Conservation (phyloP, 2,113 vertebrate genomes). For the Sitta europaea region DNA sequence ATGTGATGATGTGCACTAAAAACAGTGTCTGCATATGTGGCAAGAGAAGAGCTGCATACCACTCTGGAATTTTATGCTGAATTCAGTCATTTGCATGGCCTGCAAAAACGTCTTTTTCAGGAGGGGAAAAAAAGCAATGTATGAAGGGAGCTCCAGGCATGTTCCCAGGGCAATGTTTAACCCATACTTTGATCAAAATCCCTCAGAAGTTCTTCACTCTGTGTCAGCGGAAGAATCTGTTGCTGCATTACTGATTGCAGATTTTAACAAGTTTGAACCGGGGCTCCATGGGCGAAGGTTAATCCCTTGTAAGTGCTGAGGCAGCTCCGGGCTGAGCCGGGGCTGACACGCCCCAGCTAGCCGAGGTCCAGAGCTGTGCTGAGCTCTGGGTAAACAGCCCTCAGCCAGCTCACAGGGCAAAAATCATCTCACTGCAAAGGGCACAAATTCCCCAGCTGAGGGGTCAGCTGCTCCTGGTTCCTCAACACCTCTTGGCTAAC, state of each 20-base stretch:
- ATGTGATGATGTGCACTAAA: conserved; percentile 27
- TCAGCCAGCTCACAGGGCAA: background rate
- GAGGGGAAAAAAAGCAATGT: background rate
- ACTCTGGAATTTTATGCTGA: background rate
- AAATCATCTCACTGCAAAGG: background rate
- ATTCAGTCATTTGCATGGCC: background rate
- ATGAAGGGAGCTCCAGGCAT: background rate
- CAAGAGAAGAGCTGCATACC: background rate
- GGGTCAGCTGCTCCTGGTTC: background rate
- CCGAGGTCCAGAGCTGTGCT: background rate
- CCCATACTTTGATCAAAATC: background rate
- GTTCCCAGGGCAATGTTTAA: background rate
- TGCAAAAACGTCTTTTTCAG: background rate
- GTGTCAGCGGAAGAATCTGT: background rate
- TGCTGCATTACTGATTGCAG: background rate
- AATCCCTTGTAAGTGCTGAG: background rate
- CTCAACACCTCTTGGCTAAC: fast-evolving
- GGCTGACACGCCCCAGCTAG: background rate
- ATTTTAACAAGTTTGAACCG: background rate
- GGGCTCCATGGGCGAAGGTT: background rate
- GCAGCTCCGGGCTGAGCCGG: background rate
- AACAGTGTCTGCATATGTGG: conserved; percentile 7
- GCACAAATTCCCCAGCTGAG: background rate
- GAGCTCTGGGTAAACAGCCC: background rate
- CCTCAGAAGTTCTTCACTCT: background rate